A percentile compares a stretch with the other conserved stretches of the same genome.
phyloP scores from a whole-genome alignment of 2,113 vertebrate genomes.

The Craseonycteris thonglongyai region DNA sequence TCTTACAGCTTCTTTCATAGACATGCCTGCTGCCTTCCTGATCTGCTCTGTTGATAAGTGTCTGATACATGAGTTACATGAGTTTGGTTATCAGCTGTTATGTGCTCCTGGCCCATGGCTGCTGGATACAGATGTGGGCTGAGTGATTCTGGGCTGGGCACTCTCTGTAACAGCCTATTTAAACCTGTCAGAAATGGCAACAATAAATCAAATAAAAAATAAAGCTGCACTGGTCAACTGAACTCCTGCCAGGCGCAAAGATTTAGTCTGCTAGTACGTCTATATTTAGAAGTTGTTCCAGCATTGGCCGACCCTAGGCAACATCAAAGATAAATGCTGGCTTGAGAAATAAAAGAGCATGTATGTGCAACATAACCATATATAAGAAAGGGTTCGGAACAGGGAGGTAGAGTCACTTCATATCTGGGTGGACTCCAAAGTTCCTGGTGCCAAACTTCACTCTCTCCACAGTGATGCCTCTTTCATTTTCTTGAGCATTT shows the following conservation, averaged over 20 bases:
- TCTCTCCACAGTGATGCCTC: background rate
- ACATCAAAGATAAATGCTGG: conserved; percentile 62
- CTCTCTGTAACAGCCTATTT: background rate
- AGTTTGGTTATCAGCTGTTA: background rate
- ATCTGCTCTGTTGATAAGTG: background rate
- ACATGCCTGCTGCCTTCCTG: background rate
- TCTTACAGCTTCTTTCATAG: background rate
- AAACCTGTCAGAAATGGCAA: conserved; percentile 17
- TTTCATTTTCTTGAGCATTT: background rate
- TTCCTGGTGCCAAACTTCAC: background rate
- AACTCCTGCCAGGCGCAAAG: conserved; percentile 49
- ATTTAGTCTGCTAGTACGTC: conserved; percentile 53
- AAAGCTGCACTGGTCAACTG: conserved; percentile 28
- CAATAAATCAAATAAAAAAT: conserved; percentile 23
- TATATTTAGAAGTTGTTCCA: conserved; percentile 53
- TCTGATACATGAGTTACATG: background rate
- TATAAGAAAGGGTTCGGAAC: background rate
- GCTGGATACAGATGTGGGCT: background rate
- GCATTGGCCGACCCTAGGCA: conserved; percentile 19
- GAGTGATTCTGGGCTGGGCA: background rate
- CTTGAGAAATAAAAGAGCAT: conserved; percentile 38
- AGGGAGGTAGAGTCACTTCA: background rate
- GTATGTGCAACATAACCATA: background rate
- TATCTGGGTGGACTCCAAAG: background rate
- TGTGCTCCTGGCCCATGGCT: background rate